Base-by-base conservation (phyloP, 2,113 vertebrate genomes). In the Elgaria multicarinata region DNA sequence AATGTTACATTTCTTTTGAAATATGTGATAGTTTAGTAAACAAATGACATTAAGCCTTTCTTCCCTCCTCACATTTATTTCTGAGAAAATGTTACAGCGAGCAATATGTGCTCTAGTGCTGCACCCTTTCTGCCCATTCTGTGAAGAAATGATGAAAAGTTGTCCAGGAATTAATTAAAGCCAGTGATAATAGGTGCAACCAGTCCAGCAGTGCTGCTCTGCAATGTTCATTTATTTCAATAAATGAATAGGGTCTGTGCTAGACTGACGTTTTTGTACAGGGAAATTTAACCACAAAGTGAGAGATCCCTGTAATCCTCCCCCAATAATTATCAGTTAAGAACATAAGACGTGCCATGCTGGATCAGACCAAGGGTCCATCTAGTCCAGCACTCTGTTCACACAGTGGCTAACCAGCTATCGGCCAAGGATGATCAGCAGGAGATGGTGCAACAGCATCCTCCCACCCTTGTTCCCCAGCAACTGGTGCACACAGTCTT, bases 11-110 rank as follows among this genome's bases (percentile, higher is more conserved):
- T 93, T 86, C 50, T 90, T 82, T 71, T 86, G 87, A 91, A 91
- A 79, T 86, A 87, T 58, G 90, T 90, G 89, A 86, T 86, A 81
- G 50, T 62, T 92, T 62, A 9, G 42, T 0, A 33, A 94, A 93
- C 75, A 92, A 88, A 86, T 85, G 83, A 83, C 85, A 91, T 81
- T 44, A 16, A 24, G 0, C 55, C 28, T 87, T 91, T 83, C 92
- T 75, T n/a, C 55, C 83, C 62, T 69, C 33, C 14, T 85, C 86
- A 76, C 75, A 74, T 77, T 89, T 44, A 13, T 24, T 93, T 93
- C 89, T 85, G 58, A 67, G 80, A 86, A 79, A 88, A 76, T 0
- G 1, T 67, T 89, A 91, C 24, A 69, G 58, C 83, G 85, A 53
- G 81, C 4, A 1, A 85, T 88, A 53, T 88, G 92, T 77, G 6